Evolutionary conservation across 2,888 invertebrate genomes (phyloP).

Genomic region (Leptogaster cylindrica): DNA sequence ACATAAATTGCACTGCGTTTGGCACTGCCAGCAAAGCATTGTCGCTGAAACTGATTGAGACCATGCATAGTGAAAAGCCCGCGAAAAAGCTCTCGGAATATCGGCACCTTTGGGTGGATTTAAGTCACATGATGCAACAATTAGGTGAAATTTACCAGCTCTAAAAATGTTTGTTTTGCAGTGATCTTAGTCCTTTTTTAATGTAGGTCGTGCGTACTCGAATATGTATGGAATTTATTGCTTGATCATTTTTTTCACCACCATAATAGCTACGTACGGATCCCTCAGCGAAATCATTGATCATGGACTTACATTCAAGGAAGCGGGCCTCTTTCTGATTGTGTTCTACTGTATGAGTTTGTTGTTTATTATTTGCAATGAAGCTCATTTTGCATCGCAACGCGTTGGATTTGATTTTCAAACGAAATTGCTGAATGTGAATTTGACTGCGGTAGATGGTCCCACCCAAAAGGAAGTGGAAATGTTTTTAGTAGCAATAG

Average conservation of each 20-base stretch:
- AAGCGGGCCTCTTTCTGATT: conserved; percentile 74
- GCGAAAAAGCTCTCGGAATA: conserved; percentile 71
- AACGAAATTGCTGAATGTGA: conserved; percentile 71
- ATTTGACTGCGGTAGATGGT: conserved; percentile 70
- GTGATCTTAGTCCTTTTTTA: too few species aligned
- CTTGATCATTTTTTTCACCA: conserved; percentile 75
- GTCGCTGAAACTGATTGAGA: conserved; percentile 68
- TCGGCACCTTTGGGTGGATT: conserved; percentile 73
- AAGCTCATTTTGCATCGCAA: conserved; percentile 72
- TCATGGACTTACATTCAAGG: conserved; percentile 74
- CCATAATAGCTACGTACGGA: conserved; percentile 75
- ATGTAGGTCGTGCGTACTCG: conserved; percentile 70
- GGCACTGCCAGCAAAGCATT: conserved; percentile 71
- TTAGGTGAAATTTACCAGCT: conserved; percentile 66
- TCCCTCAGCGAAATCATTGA: conserved; percentile 75
- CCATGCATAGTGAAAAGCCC: conserved; percentile 69
- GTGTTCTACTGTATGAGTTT: conserved; percentile 75
- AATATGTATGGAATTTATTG: conserved; percentile 81
- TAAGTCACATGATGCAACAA: conserved; percentile 81
- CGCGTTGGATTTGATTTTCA: conserved; percentile 71
- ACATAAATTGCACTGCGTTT: conserved; percentile 71
- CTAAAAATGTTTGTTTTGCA: too few species aligned
- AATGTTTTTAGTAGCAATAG: conserved; percentile 76
- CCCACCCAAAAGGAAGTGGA: conserved; percentile 73
- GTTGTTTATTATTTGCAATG: conserved; percentile 75